Percentiles rank a stretch among this genome's conserved stretches.
phyloP scores from a whole-genome alignment of 2,888 invertebrate genomes.

The Campopleginae sp. region DNA sequence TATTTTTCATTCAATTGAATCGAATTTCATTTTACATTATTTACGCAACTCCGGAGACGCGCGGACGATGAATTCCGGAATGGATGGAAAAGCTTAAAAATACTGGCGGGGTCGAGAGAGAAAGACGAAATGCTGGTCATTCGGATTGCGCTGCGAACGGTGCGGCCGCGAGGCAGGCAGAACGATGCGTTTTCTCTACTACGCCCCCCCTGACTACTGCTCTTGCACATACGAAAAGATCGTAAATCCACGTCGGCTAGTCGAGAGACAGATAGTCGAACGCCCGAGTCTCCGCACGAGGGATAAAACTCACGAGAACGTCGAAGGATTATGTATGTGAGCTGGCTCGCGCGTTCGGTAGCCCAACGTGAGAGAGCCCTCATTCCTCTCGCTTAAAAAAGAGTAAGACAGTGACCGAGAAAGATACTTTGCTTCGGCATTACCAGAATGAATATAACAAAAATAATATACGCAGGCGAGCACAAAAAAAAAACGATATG shows the following conservation, averaged over 20 bases:
- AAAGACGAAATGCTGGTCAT: slow-evolving; percentile 30
- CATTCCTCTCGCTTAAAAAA: slow-evolving; percentile 50
- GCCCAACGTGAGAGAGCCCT: slow-evolving; percentile 51
- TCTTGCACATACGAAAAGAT: slow-evolving; percentile 61
- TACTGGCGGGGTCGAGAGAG: slow-evolving; percentile 6
- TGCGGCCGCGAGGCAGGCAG: not conserved
- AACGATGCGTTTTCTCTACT: slow-evolving; percentile 61
- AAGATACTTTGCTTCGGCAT: slow-evolving; percentile 50
- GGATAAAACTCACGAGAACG: slow-evolving; percentile 68
- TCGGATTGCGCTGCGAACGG: slow-evolving; percentile 5
- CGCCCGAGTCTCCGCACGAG: slow-evolving; percentile 63
- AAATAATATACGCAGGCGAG: slow-evolving; percentile 37
- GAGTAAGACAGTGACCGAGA: slow-evolving; percentile 20
- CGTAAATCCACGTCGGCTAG: slow-evolving; percentile 67
- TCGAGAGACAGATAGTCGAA: slow-evolving; percentile 68
- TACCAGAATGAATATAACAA: slow-evolving; percentile 44
- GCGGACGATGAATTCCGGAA: slow-evolving; percentile 12
- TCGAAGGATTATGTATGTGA: slow-evolving; percentile 69
- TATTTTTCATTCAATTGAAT: no score
- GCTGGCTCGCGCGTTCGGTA: slow-evolving; percentile 45
- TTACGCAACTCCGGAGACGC: not conserved
- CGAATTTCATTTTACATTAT: slow-evolving; percentile 37
- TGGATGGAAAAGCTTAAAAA: slow-evolving; percentile 22
- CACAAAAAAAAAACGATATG: slow-evolving; percentile 65
- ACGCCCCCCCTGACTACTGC: slow-evolving; percentile 59